Conservation (phyloP, 2,888 invertebrate genomes). For the Hirtodrosophila alboralis region DNA sequence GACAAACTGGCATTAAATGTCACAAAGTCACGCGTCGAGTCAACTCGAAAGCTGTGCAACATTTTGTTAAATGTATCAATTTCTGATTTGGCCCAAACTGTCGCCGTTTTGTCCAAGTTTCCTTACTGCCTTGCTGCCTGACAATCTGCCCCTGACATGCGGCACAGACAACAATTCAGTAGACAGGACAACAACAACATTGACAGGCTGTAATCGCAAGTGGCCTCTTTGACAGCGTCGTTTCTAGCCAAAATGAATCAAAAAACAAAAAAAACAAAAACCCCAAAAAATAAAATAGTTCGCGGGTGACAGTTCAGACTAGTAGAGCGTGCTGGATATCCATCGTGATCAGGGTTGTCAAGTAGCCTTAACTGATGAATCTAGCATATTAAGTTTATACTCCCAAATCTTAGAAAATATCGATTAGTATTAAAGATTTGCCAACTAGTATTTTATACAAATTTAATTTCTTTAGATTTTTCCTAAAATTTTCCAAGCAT, state of each 20-base stretch:
- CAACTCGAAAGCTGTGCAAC: conserved; percentile 56
- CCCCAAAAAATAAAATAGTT: conserved; percentile 17
- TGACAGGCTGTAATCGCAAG: conserved; percentile 56
- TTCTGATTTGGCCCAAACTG: conserved; percentile 64
- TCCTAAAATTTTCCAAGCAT: not conserved
- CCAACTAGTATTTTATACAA: no score
- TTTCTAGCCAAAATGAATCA: conserved; percentile 41
- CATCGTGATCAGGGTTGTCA: conserved; percentile 36
- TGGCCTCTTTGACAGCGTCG: conserved; percentile 68
- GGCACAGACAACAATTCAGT: conserved; percentile 32
- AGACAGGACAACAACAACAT: conserved; percentile 26
- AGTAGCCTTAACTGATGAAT: conserved; percentile 1
- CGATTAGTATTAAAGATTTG: no score
- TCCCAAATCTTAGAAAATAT: no score
- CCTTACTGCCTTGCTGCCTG: conserved; percentile 17
- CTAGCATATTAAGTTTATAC: no score
- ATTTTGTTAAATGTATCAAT: conserved; percentile 71
- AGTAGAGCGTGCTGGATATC: conserved; percentile 15
- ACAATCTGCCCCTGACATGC: conserved; percentile 41
- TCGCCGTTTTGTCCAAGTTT: conserved; percentile 29
- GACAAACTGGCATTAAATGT: conserved; percentile 75
- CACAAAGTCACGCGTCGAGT: conserved; percentile 71
- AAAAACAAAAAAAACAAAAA: conserved; percentile 6
- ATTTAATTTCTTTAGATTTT: no score
- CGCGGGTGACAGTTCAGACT: conserved; percentile 54